phyloP scores from a whole-genome alignment of 2,888 invertebrate species.

The Cheilosia pagana region DNA sequence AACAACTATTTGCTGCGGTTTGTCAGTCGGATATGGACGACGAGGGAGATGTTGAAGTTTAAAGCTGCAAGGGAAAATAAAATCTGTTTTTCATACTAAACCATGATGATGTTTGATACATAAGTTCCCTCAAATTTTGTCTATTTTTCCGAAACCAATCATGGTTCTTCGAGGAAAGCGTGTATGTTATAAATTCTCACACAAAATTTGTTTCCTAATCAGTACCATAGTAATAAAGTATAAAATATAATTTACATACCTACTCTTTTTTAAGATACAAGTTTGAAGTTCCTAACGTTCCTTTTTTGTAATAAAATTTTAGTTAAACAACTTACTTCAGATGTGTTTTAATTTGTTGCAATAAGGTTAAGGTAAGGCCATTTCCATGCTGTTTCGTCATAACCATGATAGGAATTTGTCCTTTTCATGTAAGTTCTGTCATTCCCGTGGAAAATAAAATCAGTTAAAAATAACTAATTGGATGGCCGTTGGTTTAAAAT shows the following conservation, averaged over 20 bases:
- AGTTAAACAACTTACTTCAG: neutral
- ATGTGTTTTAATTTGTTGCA: no score
- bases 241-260: neutral
- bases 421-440: no score
- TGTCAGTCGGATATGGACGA: slow-evolving; percentile 1
- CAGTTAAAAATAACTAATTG: no score
- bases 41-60: neutral
- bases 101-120: neutral
- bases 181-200: neutral
- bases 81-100: neutral
- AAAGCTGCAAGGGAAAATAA: slow-evolving; percentile 1
- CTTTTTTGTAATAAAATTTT: slow-evolving; percentile 1
- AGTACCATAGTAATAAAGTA: neutral
- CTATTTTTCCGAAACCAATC: slow-evolving; percentile 2
- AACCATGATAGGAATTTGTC: no score
- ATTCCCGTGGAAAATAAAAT: no score
- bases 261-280: neutral
- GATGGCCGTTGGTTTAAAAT: no score
- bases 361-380: no score
- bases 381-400: no score
- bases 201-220: neutral
- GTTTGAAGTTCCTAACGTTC: slow-evolving; percentile 2
- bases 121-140: neutral
- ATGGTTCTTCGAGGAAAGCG: slow-evolving; percentile 2
- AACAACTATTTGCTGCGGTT: neutral